These are phyloP conservation scores for Venustaconcha ellipsiformis DNA, from an alignment of 1,140 invertebrate genomes.

Conservation along the genomic window DNA sequence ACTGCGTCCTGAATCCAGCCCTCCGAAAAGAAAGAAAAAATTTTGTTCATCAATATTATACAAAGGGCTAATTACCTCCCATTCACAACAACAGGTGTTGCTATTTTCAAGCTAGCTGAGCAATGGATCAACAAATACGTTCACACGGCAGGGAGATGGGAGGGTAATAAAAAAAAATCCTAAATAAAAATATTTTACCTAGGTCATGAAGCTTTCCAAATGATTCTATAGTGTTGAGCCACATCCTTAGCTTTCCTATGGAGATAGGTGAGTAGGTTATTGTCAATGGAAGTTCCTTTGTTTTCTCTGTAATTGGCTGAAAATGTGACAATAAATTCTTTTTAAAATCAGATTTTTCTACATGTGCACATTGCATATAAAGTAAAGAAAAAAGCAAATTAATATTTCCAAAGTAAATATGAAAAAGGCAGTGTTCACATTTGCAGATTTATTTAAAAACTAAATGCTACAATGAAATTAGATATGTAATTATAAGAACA, in stretches of 20 bases:
- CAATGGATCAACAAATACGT: too few relatives aligned
- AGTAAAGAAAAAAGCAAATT: background rate
- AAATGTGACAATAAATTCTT: conserved; percentile 28
- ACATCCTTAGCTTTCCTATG: conserved; percentile 75
- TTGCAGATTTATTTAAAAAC: background rate
- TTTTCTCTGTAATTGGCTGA: conserved; percentile 56
- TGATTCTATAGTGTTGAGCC: conserved; percentile 84
- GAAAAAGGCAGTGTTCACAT: background rate
- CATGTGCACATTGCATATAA: background rate
- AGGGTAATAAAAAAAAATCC: background rate
- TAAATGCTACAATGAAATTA: background rate
- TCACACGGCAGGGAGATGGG: too few relatives aligned
- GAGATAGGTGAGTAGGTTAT: conserved; percentile 70
- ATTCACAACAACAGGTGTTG: too few relatives aligned
- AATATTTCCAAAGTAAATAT: background rate
- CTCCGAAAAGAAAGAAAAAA: too few relatives aligned
- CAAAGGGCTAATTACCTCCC: too few relatives aligned
- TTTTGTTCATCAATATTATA: too few relatives aligned
- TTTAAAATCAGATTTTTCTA: background rate
- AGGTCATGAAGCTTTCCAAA: conserved; percentile 77
- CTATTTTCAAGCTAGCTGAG: too few relatives aligned
- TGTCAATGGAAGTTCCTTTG: conserved; percentile 59
- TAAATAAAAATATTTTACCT: conserved; percentile 46
- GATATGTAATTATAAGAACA: background rate
- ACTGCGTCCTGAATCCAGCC: too few relatives aligned